Evolutionary conservation across 2,888 invertebrate genomes (phyloP).

Genomic region (Idaea dimidiata): DNA sequence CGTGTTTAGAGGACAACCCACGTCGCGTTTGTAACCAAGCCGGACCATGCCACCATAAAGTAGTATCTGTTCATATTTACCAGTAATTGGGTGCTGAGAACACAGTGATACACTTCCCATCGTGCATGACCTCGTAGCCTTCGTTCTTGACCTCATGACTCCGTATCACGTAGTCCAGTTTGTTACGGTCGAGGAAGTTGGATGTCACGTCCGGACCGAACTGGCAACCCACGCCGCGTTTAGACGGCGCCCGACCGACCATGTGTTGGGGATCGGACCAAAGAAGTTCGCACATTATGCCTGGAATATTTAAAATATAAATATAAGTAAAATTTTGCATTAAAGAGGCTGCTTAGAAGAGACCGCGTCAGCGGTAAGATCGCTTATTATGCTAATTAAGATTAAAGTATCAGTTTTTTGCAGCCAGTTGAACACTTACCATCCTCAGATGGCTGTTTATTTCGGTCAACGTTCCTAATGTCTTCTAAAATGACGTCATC

Average conservation of each 20-base stretch:
- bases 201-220: slow-evolving; percentile 99
- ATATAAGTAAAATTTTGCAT: not conserved
- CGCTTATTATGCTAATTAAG: no score
- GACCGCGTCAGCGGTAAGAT: no score
- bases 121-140: slow-evolving; percentile 97
- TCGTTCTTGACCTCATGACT: slow-evolving; percentile 99
- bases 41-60: not conserved
- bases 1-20: slow-evolving; percentile 93
- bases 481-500: slow-evolving; percentile 97
- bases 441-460: slow-evolving; percentile 98
- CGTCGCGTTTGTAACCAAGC: slow-evolving; percentile 88
- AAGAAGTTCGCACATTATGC: slow-evolving; percentile 97
- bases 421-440: slow-evolving; percentile 86
- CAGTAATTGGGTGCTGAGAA: slow-evolving; percentile 99
- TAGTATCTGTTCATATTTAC: slow-evolving; percentile 70
- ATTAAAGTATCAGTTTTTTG: no score
- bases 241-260: slow-evolving; percentile 93
- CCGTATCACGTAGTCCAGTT: slow-evolving; percentile 95
- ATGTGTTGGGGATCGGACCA: slow-evolving; percentile 99
- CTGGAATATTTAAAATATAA: slow-evolving; percentile 46
- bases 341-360: not conserved
- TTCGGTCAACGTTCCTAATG: slow-evolving; percentile 92
- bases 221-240: slow-evolving; percentile 98
- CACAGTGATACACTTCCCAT: slow-evolving; percentile 98
- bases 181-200: slow-evolving; percentile 90